Conservation (phyloP, 2,888 invertebrate species). For the Parnassius glacialis region DNA sequence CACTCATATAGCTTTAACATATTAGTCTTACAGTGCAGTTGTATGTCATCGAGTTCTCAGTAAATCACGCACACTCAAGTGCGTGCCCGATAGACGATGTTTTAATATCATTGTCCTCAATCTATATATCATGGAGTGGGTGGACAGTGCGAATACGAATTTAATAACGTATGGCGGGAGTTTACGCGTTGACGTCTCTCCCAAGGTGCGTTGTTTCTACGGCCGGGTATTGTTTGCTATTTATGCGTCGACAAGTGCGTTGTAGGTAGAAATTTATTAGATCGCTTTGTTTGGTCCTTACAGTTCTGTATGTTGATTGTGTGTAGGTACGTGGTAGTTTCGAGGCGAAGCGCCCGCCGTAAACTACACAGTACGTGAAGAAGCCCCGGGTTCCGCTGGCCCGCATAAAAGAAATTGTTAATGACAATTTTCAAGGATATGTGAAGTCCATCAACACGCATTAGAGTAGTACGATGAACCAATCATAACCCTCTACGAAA, state of each 20-base stretch:
- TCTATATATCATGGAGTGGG: conserved; percentile 22
- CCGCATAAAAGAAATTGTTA: no score
- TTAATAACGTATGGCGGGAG: conserved; percentile 23
- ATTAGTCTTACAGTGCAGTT: not conserved
- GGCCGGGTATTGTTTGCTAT: conserved; percentile 13
- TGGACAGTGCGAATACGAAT: conserved; percentile 24
- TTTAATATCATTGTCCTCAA: conserved; percentile 23
- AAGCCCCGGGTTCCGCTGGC: no score
- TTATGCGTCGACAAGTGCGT: conserved; percentile 6
- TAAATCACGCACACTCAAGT: conserved; percentile 10
- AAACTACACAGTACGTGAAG: no score
- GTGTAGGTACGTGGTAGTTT: not conserved
- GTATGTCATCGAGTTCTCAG: not conserved
- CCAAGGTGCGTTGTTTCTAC: conserved; percentile 18
- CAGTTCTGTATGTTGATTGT: not conserved
- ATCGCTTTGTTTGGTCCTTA: conserved; percentile 13
- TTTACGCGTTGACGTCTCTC: conserved; percentile 15
- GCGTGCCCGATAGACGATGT: conserved; percentile 13
- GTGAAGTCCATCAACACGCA: no score
- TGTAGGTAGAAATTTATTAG: conserved; percentile 17
- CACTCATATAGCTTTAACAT: not conserved
- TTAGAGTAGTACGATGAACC: no score
- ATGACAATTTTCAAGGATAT: no score
- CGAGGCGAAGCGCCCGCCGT: no score
- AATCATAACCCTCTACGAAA: no score